phyloP scores from a whole-genome alignment of 2,888 invertebrate species.

The Amphiduros pacificus region DNA sequence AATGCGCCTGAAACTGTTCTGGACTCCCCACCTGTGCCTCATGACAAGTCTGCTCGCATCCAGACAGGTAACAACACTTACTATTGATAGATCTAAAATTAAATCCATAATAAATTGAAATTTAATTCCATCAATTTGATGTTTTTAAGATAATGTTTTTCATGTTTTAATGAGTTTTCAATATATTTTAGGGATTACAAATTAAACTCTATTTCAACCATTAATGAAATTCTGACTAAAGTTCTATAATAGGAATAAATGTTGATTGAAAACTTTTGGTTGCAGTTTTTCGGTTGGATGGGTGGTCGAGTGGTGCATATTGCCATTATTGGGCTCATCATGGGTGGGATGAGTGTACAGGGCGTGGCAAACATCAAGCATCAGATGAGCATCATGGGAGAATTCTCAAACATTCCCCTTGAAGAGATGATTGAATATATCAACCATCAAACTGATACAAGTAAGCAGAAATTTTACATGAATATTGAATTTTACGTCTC shows the following conservation, averaged over 20 bases:
- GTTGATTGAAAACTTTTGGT: background rate
- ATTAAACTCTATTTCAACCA: too few species aligned
- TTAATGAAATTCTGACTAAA: too few species aligned
- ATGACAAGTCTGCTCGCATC: conserved; percentile 69
- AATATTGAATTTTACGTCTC: too few species aligned
- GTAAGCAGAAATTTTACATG: too few species aligned
- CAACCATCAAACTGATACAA: conserved; percentile 64
- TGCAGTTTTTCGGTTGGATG: conserved; percentile 28
- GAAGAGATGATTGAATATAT: conserved; percentile 82
- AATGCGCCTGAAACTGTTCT: conserved; percentile 78
- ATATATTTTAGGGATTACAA: too few species aligned
- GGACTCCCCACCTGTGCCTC: conserved; percentile 78
- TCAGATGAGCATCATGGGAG: conserved; percentile 62
- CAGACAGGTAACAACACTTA: too few species aligned
- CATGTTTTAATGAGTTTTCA: too few species aligned
- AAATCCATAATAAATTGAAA: too few species aligned
- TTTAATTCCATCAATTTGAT: too few species aligned
- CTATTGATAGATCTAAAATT: too few species aligned
- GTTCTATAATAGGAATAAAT: too few species aligned
- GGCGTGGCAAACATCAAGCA: conserved; percentile 64
- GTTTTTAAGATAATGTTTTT: too few species aligned
- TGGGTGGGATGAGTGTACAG: conserved; percentile 65
- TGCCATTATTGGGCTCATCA: conserved; percentile 61
- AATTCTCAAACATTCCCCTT: conserved; percentile 72
- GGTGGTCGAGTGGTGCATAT: conserved; percentile 19